Base-by-base conservation (phyloP, 2,888 invertebrate species). In the Anorthoa munda region DNA sequence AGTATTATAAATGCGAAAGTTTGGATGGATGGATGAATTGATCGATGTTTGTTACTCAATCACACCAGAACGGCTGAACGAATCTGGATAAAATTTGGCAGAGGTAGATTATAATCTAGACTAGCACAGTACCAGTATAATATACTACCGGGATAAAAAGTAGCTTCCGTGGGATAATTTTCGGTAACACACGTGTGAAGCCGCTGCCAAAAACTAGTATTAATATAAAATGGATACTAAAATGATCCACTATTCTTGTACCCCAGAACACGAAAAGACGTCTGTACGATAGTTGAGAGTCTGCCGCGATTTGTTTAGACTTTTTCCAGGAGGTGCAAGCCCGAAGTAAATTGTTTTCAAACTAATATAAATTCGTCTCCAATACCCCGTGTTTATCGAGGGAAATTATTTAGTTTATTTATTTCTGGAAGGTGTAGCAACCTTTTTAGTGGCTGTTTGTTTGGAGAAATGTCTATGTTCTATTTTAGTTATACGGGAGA, bases 271-370 rank as follows among this genome's bases (percentile, higher is more conserved):
- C 60, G 48, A 63, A 67, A 82, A 88, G 87, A 85, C 83, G 85
- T 71, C 80, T 71, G 67, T 68, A 26, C 81, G 86, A 87, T 89
- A 91, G 89, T 90, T 88, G 78, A 67, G 71, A 66, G 85, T 87
- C 86, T 88, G 83, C 67, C 79, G 75, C 87, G 88, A 91, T 91
- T 92, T 91, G 89, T 89, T 90, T 90, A 90, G 88, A 90, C 86
- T 90, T 91, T 90, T 91, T 90, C 90, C 83, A 39, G 39, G 61
- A 90, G 92, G 87, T 90, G 90, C 89, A 87, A 88, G 86, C 86
- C 87, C 81, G 64, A 80, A 85, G 87, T 85, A 89, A 91, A 92
- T 92, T 91, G 90, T 92, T 92, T 90, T 74, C 75, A 79, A 90
- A 91, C 87, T 92, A 88, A 90, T 90, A 91, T 88, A 89, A 90